These are phyloP conservation scores for Hyalella azteca DNA, from an alignment of 2,888 invertebrate genomes.

Conservation along the genomic window DNA sequence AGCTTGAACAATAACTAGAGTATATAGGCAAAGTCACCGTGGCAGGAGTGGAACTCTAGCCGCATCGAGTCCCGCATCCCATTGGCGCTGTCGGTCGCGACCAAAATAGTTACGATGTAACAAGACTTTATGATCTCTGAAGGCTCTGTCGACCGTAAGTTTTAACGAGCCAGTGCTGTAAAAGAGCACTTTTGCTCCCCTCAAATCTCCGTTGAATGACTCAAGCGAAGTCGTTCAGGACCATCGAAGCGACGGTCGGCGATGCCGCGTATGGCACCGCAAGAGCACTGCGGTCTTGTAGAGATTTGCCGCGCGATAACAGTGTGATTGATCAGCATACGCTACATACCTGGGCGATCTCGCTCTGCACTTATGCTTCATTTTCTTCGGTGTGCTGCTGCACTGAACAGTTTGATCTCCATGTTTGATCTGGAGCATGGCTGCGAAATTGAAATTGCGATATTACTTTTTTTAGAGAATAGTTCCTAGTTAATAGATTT, in stretches of 20 bases:
- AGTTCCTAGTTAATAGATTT: too few relatives aligned
- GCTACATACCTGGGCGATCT: too few relatives aligned
- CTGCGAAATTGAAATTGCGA: too few relatives aligned
- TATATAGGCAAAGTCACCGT: too few relatives aligned
- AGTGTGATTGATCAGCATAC: not conserved
- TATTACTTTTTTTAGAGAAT: too few relatives aligned
- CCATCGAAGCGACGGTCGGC: not conserved
- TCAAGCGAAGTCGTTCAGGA: constrained; percentile 1
- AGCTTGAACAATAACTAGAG: too few relatives aligned
- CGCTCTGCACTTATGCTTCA: too few relatives aligned
- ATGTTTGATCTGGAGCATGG: too few relatives aligned
- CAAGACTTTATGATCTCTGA: not conserved
- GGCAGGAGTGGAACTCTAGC: too few relatives aligned
- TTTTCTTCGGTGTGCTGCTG: too few relatives aligned
- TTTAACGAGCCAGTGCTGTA: constrained; percentile 14
- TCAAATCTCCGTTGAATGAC: not conserved
- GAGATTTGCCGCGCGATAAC: constrained; percentile 7
- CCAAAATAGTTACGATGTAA: not conserved
- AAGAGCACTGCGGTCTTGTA: constrained; percentile 7
- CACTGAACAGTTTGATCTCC: too few relatives aligned
- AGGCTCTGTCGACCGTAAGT: constrained; percentile 8
- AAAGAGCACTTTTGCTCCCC: constrained; percentile 17
- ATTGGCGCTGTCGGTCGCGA: not conserved
- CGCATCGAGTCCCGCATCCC: not conserved
- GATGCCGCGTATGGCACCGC: too few relatives aligned